Evolutionary conservation across 1,140 invertebrate genomes (phyloP), one percentile per base, ranked within the genome.

Genomic region (Drosophila micromelanica): DNA sequence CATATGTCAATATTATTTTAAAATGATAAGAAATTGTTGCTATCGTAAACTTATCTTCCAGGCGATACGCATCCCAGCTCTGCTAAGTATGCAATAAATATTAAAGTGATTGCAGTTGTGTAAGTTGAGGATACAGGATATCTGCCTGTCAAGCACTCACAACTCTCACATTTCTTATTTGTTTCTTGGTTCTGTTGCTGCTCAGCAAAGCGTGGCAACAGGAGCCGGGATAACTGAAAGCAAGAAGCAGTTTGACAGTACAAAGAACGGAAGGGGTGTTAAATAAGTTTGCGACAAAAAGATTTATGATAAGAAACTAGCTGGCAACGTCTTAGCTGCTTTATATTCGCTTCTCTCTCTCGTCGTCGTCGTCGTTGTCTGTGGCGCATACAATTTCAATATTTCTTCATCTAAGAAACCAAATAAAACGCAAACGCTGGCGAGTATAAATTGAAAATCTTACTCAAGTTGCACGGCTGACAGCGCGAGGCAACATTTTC

Each of bases 391-490:
- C 72, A 82, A 89, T 89, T 87, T 87, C 82, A 89, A 87, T 87
- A 87, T 87, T 87, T 87, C 84, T 82, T 82, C 76, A 82, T 82
- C 72, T 69, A 64, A 74, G 64, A 23, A 64, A 45, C 42, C 32
- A 48, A 27, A 15, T 40, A 61, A 52, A 42, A 52, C 35, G 30
- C 23, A 17, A 51, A 60, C 32, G 62, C 49, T 5, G 13, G n/a
- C 63, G 56, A 60, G 82, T 64, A 46, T 67, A 89, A 87, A 87
- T 86, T 86, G 84, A 86, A 87, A 86, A 76, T 86, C 84, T 82
- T 87, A 75, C 65, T 87, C 81, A 69, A 81, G 81, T 87, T 55
- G 49, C 49, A 11, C 11, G 59, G 69, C 73, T 62, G 74, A 80
- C 76, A 73, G 67, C 80, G 23, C 51, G 60, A 68, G 23, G 20